phyloP scores from a whole-genome alignment of 2,888 invertebrate genomes.

The Oscheius onirici region DNA sequence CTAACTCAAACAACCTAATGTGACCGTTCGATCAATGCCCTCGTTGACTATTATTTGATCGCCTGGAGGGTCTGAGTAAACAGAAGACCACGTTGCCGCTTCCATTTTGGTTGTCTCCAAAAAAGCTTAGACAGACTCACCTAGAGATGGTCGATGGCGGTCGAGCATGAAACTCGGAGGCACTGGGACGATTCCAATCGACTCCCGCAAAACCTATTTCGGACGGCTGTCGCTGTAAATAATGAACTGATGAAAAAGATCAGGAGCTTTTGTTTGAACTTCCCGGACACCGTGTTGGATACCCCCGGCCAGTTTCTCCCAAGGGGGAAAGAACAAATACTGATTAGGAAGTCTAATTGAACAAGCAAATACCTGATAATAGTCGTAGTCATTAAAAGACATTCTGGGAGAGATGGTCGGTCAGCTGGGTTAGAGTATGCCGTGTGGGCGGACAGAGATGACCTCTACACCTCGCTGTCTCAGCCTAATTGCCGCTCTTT shows the following conservation, averaged over 20 bases:
- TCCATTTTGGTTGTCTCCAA: neutral
- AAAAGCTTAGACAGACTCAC: slow-evolving; percentile 3
- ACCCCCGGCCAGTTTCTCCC: no score
- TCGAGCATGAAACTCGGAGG: slow-evolving; percentile 17
- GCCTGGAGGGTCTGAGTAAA: slow-evolving; percentile 27
- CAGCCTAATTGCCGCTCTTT: slow-evolving; percentile 11
- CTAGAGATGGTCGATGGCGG: slow-evolving; percentile 30
- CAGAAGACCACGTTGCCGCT: slow-evolving; percentile 5
- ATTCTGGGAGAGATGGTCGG: neutral
- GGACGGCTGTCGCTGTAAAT: slow-evolving; percentile 20
- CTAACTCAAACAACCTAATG: no score
- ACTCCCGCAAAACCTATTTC: neutral
- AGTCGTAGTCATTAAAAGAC: slow-evolving; percentile 1
- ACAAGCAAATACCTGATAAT: neutral
- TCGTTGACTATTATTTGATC: slow-evolving; percentile 26
- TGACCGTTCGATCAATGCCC: slow-evolving; percentile 23
- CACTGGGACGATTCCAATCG: slow-evolving; percentile 1
- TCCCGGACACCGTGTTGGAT: no score
- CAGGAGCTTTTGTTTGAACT: neutral
- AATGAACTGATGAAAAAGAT: neutral
- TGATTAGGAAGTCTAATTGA: neutral
- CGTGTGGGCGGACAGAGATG: slow-evolving; percentile 10
- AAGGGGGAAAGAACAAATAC: no score
- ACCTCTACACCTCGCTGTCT: slow-evolving; percentile 7
- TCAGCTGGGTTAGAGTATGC: slow-evolving; percentile 1